phyloP scores from a whole-genome alignment of 2,797 vertebrate species.

The Neomorphus geoffroyi region DNA sequence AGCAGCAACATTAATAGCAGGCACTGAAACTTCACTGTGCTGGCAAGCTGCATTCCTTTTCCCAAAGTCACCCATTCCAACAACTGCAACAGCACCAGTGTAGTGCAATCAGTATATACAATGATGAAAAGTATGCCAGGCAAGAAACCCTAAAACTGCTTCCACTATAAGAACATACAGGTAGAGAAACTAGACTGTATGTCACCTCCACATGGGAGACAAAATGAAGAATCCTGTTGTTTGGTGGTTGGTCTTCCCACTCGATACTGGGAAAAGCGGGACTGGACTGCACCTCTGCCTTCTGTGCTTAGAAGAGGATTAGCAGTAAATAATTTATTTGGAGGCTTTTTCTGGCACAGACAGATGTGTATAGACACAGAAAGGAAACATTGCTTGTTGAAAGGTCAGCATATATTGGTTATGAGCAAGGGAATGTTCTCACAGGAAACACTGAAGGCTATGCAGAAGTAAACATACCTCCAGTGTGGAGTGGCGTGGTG shows the following conservation, averaged over 20 bases:
- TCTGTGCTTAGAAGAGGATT: neutral
- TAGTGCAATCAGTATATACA: neutral
- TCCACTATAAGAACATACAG: neutral
- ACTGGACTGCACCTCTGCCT: neutral
- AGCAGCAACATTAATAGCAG: neutral
- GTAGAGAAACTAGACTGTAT: neutral
- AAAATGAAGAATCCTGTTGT: neutral
- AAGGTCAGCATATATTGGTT: slow-evolving; percentile 57
- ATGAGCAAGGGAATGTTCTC: slow-evolving; percentile 55
- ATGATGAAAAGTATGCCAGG: neutral
- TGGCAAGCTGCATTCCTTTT: neutral
- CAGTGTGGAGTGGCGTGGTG: neutral
- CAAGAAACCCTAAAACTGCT: neutral
- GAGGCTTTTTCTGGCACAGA: slow-evolving; percentile 14
- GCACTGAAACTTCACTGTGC: neutral
- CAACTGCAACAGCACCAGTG: neutral
- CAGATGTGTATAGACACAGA: slow-evolving; percentile 22
- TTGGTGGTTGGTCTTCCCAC: neutral
- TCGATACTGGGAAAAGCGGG: neutral
- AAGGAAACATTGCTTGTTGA: slow-evolving; percentile 30
- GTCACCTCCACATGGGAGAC: neutral
- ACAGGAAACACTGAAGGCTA: slow-evolving; percentile 50
- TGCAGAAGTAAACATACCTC: slow-evolving; percentile 67
- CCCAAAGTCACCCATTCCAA: neutral
- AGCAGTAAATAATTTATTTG: slow-evolving; percentile 14